Evolutionary conservation across 2,888 invertebrate species (phyloP).

Genomic region (Nasonovia ribisnigri): DNA sequence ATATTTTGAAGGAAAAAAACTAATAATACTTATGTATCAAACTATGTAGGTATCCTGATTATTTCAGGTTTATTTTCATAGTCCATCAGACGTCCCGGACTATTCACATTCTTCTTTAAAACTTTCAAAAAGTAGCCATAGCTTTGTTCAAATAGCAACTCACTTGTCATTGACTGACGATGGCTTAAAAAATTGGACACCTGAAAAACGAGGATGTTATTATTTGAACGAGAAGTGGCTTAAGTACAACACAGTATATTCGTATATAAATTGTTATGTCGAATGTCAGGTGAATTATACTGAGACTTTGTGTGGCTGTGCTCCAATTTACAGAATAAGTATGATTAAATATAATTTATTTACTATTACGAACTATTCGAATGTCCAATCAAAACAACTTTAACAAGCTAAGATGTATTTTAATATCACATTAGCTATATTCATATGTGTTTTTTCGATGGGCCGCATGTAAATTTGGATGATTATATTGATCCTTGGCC

Average conservation of each 20-base stretch:
- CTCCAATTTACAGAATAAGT: slow-evolving; percentile 32
- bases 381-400: background rate
- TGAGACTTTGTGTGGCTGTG: slow-evolving; percentile 25
- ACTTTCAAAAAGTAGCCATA: slow-evolving; percentile 40
- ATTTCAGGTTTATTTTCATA: slow-evolving; percentile 54
- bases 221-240: slow-evolving; percentile 46
- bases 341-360: background rate
- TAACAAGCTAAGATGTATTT: background rate
- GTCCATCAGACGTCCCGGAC: slow-evolving; percentile 44
- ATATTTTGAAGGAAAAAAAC: background rate
- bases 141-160: slow-evolving; percentile 12
- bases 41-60: background rate
- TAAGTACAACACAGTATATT: slow-evolving; percentile 35
- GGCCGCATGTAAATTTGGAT: background rate
- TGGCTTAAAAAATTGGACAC: slow-evolving; percentile 19
- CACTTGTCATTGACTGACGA: slow-evolving; percentile 26
- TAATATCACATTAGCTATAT: background rate
- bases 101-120: slow-evolving; percentile 49
- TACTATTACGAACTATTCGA: background rate
- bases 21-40: background rate
- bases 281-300: slow-evolving; percentile 57
- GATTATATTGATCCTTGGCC: background rate
- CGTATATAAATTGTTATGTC: slow-evolving; percentile 50
- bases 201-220: slow-evolving; percentile 52
- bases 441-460: background rate